Conservation (phyloP, 2,113 vertebrate species). For the Phasianus colchicus region DNA sequence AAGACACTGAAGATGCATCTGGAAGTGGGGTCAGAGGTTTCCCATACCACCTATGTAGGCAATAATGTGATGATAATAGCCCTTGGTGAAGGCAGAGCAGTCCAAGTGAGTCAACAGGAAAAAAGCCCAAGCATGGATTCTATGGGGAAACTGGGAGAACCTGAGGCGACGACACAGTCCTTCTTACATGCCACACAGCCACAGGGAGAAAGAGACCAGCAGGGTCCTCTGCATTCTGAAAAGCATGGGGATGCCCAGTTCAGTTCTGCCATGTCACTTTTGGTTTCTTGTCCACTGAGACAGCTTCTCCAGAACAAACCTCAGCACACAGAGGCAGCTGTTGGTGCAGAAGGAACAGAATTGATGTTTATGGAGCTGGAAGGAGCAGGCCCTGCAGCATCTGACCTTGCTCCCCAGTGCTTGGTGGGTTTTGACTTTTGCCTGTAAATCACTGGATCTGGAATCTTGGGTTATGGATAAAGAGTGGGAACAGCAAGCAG, state of each 20-base stretch:
- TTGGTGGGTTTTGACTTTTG: neutral
- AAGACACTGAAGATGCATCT: neutral
- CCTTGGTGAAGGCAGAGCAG: neutral
- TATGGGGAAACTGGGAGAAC: neutral
- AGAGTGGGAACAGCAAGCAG: neutral
- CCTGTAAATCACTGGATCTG: neutral
- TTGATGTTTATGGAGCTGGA: accelerated
- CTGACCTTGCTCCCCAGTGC: neutral
- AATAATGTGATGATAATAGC: neutral
- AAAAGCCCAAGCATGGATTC: neutral
- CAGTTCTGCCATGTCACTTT: neutral
- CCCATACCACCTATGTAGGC: neutral
- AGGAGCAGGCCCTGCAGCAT: neutral
- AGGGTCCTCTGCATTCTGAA: neutral
- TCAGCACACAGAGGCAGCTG: neutral
- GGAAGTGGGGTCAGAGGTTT: accelerated
- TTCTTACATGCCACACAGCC: neutral
- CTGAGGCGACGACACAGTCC: neutral
- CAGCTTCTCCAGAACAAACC: neutral
- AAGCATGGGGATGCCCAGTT: neutral
- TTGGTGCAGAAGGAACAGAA: neutral
- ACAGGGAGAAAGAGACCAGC: neutral
- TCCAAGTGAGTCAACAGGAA: neutral
- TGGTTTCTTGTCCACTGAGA: neutral
- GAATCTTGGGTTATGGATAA: neutral